phyloP scores from a whole-genome alignment of 2,888 invertebrate genomes.

The Ditylenchus weischeri region DNA sequence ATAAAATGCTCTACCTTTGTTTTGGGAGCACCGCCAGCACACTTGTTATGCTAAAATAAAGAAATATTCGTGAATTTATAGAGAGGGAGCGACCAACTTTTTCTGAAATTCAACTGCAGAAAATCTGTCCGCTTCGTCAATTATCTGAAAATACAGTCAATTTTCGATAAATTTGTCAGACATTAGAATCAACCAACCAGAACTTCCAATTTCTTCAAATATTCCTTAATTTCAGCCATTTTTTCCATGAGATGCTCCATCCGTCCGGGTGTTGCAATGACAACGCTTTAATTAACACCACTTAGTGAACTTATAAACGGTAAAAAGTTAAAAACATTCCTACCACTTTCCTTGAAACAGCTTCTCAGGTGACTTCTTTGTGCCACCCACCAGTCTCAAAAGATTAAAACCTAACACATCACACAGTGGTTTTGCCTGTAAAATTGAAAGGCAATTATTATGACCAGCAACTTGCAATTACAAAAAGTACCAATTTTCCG shows the following conservation, averaged over 20 bases:
- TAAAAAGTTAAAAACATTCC: slow-evolving; percentile 8
- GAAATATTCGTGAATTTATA: no score
- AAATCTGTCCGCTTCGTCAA: slow-evolving; percentile 14
- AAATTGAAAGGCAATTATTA: not conserved
- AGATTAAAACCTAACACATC: slow-evolving; percentile 20
- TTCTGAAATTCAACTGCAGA: slow-evolving; percentile 78
- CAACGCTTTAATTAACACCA: slow-evolving; percentile 65
- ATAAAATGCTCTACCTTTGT: slow-evolving; percentile 66
- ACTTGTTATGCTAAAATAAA: slow-evolving; percentile 69
- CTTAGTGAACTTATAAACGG: not conserved
- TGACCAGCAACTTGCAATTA: no score
- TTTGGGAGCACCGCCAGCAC: slow-evolving; percentile 87
- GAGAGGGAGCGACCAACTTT: slow-evolving; percentile 37
- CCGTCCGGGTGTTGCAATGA: slow-evolving; percentile 90
- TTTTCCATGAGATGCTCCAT: slow-evolving; percentile 72
- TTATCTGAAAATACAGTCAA: not conserved
- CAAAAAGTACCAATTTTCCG: no score
- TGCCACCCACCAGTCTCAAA: slow-evolving; percentile 35
- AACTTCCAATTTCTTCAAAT: slow-evolving; percentile 68
- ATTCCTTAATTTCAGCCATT: slow-evolving; percentile 32
- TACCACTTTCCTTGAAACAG: slow-evolving; percentile 44
- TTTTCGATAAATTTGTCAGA: slow-evolving; percentile 74
- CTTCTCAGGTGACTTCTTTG: slow-evolving; percentile 36
- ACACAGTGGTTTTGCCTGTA: slow-evolving; percentile 26
- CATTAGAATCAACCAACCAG: slow-evolving; percentile 80